Evolutionary conservation across 92 coral and sea anemone species (phyloP), one percentile per base, ranked within the genome.

Genomic region (Montipora capitata): DNA sequence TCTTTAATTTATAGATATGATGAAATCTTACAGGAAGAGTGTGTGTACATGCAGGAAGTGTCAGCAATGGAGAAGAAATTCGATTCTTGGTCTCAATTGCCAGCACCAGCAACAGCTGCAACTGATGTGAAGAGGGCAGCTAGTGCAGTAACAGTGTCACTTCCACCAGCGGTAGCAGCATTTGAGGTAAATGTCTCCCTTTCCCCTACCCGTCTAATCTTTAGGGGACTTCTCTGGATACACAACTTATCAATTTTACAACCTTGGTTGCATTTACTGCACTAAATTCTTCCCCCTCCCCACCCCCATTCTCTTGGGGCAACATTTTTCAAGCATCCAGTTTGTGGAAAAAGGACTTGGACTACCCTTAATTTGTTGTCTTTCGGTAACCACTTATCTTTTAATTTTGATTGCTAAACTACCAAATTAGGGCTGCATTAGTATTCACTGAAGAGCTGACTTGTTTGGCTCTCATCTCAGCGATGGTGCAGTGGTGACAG

Each of bases 91-190:
- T 96, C 95, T 42, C 92, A 90, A 20, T 78, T 94, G 16, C 98
- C 99, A 27, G 96, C 96, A 35, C 95, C 98, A 39, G 92, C 90
- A 5, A 90, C 96, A 35, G 92, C 93, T 69, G 96, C 98, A 8
- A 92, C 85, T 51, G 94, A 88, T 69, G 94, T 89, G 18, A 97
- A 96, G 88, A 96, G 92, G 82, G 94, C 94, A 16, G 84, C 99
- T 40, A 42, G 81, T 17, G 87, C 85, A 44, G 89, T 91, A 5
- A 81, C 99, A 7, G 94, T 88, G 20, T 88, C 94, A 12, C 79
- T 97, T 10, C 99, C 99, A 65, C 99, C 99, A 51, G 99, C 97
- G n/a, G 98, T 97, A 17, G 99, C 99, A 12, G 98, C 98, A 63
- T 97, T 97, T 94, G 99, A 97, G 95, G 99, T 97, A 81, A 48